These are phyloP conservation scores for Oncorhynchus keta DNA, from an alignment of 2,113 vertebrate species.

Conservation along the genomic window DNA sequence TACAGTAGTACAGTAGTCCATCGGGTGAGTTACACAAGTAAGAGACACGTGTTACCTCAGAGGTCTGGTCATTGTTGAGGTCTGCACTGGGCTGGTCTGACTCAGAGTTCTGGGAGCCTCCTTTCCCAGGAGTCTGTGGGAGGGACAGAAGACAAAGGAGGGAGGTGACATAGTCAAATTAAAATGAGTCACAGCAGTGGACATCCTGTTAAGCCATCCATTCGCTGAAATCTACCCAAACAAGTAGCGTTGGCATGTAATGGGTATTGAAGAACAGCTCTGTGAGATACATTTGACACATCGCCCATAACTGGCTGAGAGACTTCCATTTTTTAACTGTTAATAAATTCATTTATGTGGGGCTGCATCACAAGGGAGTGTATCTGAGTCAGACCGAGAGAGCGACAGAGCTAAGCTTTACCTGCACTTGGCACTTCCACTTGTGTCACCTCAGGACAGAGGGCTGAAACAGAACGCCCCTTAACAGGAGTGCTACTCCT, in stretches of 20 bases:
- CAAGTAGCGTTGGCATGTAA: too few relatives aligned
- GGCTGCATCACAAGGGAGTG: neutral
- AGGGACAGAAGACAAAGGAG: slow-evolving; percentile 9
- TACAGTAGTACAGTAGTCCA: too few relatives aligned
- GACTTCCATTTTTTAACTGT: too few relatives aligned
- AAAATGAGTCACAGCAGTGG: too few relatives aligned
- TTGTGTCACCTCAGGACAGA: slow-evolving; percentile 16
- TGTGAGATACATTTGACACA: too few relatives aligned
- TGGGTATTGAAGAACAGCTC: too few relatives aligned
- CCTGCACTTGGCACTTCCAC: slow-evolving; percentile 8
- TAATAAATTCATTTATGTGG: too few relatives aligned
- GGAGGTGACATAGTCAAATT: neutral
- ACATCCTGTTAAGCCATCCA: too few relatives aligned
- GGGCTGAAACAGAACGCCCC: slow-evolving; percentile 20
- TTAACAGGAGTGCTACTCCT: slow-evolving; percentile 7
- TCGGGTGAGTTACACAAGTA: neutral
- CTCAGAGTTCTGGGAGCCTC: slow-evolving; percentile 90
- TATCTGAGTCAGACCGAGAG: neutral
- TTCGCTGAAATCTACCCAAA: too few relatives aligned
- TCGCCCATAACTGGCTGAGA: too few relatives aligned
- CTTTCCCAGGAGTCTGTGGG: slow-evolving; percentile 92
- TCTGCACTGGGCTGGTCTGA: slow-evolving; percentile 88
- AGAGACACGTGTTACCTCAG: slow-evolving; percentile 80
- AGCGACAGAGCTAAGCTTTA: neutral
- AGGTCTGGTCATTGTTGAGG: slow-evolving; percentile 88